Evolutionary conservation across 92 coral and sea anemone genomes (phyloP).

Genomic region (Parazoanthus darwini): DNA sequence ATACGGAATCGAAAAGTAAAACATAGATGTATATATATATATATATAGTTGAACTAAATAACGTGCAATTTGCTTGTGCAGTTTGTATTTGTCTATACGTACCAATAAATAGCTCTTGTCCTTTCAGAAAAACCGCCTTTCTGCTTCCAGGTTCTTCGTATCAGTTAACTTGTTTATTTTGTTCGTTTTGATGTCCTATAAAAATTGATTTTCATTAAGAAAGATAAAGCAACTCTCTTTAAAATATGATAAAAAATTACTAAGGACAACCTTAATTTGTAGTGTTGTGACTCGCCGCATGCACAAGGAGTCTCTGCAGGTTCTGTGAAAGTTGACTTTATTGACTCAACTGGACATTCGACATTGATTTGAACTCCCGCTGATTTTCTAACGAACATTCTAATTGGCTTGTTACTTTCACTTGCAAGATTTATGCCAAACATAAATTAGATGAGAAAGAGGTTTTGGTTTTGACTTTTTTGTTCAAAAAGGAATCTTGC

Average conservation of each 20-base stretch:
- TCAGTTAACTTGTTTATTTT: not conserved
- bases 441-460: not conserved
- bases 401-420: not conserved
- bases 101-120: not conserved
- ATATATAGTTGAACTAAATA: not conserved
- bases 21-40: not conserved
- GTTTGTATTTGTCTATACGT: no score
- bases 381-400: not conserved
- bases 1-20: no score
- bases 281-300: not conserved
- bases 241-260: no score
- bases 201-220: no score
- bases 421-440: not conserved
- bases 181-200: not conserved
- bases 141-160: not conserved
- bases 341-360: not conserved
- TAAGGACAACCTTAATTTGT: not conserved
- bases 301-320: not conserved
- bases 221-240: not conserved
- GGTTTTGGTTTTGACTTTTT: not conserved
- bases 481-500: not conserved
- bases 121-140: not conserved
- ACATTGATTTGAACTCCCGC: not conserved
- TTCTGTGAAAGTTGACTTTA: not conserved
- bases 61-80: not conserved